These are phyloP conservation scores for Sphaeridia pumilis DNA, from an alignment of 2,888 invertebrate genomes.

Conservation along the genomic window DNA sequence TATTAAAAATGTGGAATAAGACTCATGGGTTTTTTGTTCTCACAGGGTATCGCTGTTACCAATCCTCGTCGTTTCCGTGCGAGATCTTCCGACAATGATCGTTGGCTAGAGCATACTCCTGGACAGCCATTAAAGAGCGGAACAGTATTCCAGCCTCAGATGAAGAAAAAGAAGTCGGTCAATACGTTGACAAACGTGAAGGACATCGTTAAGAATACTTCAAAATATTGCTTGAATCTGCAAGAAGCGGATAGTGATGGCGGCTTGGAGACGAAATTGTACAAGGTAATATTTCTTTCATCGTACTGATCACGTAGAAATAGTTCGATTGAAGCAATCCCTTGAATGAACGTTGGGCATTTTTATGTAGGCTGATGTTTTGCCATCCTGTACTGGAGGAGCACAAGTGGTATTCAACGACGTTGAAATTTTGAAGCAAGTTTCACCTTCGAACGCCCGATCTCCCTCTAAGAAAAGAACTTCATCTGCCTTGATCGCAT, in stretches of 20 bases:
- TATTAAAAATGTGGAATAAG: not conserved
- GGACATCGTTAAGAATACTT: conserved; percentile 48
- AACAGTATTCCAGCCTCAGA: conserved; percentile 78
- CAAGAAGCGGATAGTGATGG: conserved; percentile 88
- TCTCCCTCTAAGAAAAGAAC: conserved; percentile 3
- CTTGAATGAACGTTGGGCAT: not conserved
- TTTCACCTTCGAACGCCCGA: conserved; percentile 9
- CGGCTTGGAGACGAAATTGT: conserved; percentile 80
- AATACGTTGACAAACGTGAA: conserved; percentile 63
- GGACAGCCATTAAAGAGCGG: conserved; percentile 51
- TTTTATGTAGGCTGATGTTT: conserved; percentile 64
- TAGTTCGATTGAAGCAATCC: not conserved
- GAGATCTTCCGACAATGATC: conserved; percentile 59
- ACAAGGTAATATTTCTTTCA: no score
- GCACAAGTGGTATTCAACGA: conserved; percentile 91
- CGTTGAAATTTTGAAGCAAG: conserved; percentile 51
- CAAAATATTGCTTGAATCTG: conserved; percentile 83
- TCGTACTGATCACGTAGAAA: no score
- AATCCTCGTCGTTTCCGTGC: conserved; percentile 54
- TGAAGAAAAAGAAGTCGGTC: conserved; percentile 65
- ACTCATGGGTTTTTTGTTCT: conserved; percentile 39
- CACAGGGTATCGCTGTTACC: conserved; percentile 53
- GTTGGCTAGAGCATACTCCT: conserved; percentile 84
- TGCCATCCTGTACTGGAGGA: conserved; percentile 88
- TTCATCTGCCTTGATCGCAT: not conserved